Evolutionary conservation across 35 echinoderm and acorn worm species (phyloP).

Genomic region (Diadema setosum): DNA sequence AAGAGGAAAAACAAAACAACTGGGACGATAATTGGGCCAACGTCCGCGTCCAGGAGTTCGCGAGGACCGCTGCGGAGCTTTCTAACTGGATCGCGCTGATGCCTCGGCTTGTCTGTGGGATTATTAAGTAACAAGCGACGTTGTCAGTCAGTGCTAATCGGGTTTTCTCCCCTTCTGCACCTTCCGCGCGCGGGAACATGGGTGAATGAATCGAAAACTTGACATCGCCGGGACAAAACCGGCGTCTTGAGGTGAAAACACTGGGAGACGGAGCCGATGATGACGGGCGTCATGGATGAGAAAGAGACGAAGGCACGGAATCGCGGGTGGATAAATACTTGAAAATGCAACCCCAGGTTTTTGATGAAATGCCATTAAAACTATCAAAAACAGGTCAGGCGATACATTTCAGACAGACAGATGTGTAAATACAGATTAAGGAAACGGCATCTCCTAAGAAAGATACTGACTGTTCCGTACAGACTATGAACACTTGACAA

Average conservation of each 20-base stretch:
- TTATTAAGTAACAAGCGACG: conserved; percentile 32
- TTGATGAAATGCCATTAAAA: too few relatives aligned
- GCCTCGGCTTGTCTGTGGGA: conserved; percentile 11
- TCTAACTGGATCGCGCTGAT: neutral
- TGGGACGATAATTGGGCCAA: neutral
- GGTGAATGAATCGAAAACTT: conserved; percentile 12
- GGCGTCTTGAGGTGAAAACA: too few relatives aligned
- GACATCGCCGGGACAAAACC: neutral
- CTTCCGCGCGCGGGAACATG: conserved; percentile 6
- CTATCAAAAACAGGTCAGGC: too few relatives aligned
- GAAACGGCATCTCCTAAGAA: too few relatives aligned
- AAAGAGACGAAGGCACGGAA: neutral
- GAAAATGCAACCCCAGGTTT: too few relatives aligned
- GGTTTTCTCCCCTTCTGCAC: conserved; percentile 19
- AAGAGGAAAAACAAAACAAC: neutral
- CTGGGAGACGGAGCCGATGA: too few relatives aligned
- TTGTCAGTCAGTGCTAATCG: conserved; percentile 18
- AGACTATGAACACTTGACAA: too few relatives aligned
- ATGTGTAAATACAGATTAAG: too few relatives aligned
- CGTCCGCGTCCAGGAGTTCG: conserved; percentile 4
- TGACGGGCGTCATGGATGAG: neutral
- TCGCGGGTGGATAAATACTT: too few relatives aligned
- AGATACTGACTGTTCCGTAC: too few relatives aligned
- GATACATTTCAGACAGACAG: too few relatives aligned
- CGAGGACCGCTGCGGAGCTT: neutral